phyloP scores from a whole-genome alignment of 64 coral and sea anemone genomes.

The Dendrophyllia cribrosa region DNA sequence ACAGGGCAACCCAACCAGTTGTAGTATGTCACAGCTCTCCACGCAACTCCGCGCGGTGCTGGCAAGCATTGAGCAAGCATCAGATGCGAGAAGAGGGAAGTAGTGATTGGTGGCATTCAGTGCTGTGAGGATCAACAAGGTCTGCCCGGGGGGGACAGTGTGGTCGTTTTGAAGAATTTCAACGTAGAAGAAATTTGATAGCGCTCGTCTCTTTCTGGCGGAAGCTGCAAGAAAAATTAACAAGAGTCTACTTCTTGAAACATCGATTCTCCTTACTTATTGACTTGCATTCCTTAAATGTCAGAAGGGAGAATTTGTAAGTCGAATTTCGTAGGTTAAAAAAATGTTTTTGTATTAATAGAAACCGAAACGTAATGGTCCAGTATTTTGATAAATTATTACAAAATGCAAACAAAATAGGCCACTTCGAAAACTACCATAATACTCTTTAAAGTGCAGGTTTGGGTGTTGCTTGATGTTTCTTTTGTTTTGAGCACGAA shows the following conservation, averaged over 20 bases:
- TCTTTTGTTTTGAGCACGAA: too few relatives aligned
- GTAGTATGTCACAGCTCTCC: slow-evolving; percentile 39
- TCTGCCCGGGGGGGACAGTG: background rate
- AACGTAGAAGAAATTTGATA: slow-evolving; percentile 70
- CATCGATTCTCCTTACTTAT: background rate
- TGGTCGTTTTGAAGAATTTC: slow-evolving; percentile 57
- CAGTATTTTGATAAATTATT: too few relatives aligned
- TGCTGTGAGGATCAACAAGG: slow-evolving; percentile 47
- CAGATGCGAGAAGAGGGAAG: slow-evolving; percentile 48
- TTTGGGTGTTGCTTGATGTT: too few relatives aligned
- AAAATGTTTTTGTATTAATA: too few relatives aligned
- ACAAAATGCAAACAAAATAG: too few relatives aligned
- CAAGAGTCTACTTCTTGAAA: background rate
- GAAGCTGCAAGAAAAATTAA: background rate
- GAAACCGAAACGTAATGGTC: too few relatives aligned
- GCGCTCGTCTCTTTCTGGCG: slow-evolving; percentile 45
- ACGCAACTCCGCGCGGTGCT: slow-evolving; percentile 51
- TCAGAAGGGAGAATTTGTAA: too few relatives aligned
- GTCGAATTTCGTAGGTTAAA: too few relatives aligned
- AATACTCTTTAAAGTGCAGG: too few relatives aligned
- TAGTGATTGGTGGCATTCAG: slow-evolving; percentile 73
- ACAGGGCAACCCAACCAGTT: slow-evolving; percentile 27
- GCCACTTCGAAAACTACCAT: too few relatives aligned
- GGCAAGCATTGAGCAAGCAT: slow-evolving; percentile 58
- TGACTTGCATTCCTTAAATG: background rate